phyloP scores from a whole-genome alignment of 2,888 invertebrate genomes.

The Tetrapedia diversipes region DNA sequence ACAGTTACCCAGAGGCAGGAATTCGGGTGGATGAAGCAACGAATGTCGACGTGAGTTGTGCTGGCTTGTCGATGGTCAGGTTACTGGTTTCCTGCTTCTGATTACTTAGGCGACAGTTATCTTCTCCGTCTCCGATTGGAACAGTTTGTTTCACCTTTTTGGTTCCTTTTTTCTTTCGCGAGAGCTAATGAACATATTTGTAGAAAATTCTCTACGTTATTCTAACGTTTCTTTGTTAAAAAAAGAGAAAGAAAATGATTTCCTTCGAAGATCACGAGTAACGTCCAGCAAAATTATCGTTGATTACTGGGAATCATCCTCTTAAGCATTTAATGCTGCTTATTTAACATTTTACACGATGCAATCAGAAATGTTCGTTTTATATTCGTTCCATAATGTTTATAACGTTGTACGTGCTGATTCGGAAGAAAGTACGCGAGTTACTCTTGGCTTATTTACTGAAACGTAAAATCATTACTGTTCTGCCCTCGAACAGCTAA shows the following conservation, averaged over 20 bases:
- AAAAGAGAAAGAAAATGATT: background rate
- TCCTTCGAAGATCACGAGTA: background rate
- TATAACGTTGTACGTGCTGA: too few relatives aligned
- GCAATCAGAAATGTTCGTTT: background rate
- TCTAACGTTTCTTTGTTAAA: background rate
- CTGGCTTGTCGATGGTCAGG: slow-evolving; percentile 71
- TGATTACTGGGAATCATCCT: background rate
- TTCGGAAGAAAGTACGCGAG: background rate
- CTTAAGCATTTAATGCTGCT: background rate
- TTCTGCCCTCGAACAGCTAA: too few relatives aligned
- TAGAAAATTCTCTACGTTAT: background rate
- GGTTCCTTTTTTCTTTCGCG: background rate
- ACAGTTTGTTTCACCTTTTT: background rate
- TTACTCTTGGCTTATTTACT: background rate
- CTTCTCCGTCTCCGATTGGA: slow-evolving; percentile 27
- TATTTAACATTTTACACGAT: background rate
- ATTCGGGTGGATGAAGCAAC: slow-evolving; percentile 67
- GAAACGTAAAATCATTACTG: too few relatives aligned
- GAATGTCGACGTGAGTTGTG: slow-evolving; percentile 50
- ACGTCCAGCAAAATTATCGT: background rate
- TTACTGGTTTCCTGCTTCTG: slow-evolving; percentile 55
- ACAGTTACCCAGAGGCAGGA: slow-evolving; percentile 68
- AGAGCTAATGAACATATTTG: too few relatives aligned
- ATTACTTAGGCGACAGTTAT: slow-evolving; percentile 59
- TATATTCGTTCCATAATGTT: background rate